These are phyloP conservation scores for Trichogramma evanescens DNA, from an alignment of 2,888 invertebrate species.

Conservation along the genomic window DNA sequence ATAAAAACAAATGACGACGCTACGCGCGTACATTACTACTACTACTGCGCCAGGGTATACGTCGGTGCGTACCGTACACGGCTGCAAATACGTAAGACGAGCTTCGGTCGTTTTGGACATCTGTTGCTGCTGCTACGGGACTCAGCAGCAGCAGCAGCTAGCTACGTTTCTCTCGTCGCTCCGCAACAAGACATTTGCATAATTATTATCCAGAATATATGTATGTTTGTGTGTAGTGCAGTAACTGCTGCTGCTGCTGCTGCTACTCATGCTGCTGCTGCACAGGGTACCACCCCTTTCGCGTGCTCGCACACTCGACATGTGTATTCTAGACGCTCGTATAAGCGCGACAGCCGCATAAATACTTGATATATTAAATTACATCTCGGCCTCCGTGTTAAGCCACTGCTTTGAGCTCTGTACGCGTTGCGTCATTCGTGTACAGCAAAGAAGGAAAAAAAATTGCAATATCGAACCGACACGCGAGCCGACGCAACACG, in stretches of 20 bases:
- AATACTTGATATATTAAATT: constrained; percentile 21
- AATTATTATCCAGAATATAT: constrained; percentile 41
- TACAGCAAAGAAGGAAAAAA: neutral
- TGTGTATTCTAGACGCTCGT: constrained; percentile 5
- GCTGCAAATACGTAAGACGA: constrained; percentile 18
- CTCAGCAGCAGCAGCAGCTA: neutral
- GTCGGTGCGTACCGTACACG: no score
- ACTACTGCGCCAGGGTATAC: no score
- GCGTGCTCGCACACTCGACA: constrained; percentile 4
- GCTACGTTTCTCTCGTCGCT: constrained; percentile 19
- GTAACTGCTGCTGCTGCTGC: neutral
- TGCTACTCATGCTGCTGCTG: neutral
- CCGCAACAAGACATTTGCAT: constrained; percentile 45
- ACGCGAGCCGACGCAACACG: neutral
- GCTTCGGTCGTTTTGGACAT: constrained; percentile 41
- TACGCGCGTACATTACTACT: neutral
- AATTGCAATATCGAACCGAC: neutral
- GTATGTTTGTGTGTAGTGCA: neutral
- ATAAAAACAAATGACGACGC: constrained; percentile 17
- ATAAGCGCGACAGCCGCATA: constrained; percentile 8
- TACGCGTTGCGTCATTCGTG: no score
- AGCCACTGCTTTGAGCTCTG: no score
- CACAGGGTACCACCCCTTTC: neutral
- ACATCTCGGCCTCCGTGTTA: neutral
- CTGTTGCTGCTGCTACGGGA: constrained; percentile 36